Evolutionary conservation across 2,797 vertebrate genomes (phyloP).

Genomic region (Mus minutoides): DNA sequence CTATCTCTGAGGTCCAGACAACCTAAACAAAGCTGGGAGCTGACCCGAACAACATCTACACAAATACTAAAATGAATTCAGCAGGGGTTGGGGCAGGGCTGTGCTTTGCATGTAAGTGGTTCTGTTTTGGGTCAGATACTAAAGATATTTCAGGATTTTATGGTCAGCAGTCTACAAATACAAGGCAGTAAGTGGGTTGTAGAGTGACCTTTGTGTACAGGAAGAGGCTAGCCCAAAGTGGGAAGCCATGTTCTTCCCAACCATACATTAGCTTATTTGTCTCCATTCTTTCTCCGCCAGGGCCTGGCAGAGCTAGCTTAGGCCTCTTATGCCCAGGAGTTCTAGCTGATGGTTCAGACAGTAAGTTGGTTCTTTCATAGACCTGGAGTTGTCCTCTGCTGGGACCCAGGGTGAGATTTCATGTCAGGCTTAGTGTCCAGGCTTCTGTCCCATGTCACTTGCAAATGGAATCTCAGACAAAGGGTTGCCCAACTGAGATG

Average conservation of each 20-base stretch:
- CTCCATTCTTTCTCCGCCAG: too few species aligned
- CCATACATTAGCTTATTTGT: not conserved
- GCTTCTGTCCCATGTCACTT: not conserved
- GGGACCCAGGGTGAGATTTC: not conserved
- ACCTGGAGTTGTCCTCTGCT: not conserved
- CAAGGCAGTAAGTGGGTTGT: not conserved
- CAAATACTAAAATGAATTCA: not conserved
- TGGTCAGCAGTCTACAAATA: not conserved
- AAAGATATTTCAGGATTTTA: not conserved
- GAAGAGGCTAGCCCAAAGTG: not conserved
- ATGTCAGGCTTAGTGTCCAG: not conserved
- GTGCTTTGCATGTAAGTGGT: not conserved
- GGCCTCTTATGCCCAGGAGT: too few species aligned
- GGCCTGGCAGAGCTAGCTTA: not conserved
- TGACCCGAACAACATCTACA: rapidly evolving
- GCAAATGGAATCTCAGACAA: not conserved
- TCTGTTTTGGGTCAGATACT: not conserved
- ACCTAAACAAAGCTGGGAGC: not conserved
- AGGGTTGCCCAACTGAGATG: too few species aligned
- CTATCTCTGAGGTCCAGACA: not conserved
- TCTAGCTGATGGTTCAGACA: not conserved
- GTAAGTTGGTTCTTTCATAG: not conserved
- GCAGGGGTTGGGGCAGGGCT: not conserved
- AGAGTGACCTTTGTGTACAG: not conserved
- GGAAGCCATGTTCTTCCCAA: rapidly evolving